Percentiles rank a stretch among this genome's conserved stretches.
phyloP scores from a whole-genome alignment of 1,140 invertebrate genomes.

The Brachionus paranguensis region DNA sequence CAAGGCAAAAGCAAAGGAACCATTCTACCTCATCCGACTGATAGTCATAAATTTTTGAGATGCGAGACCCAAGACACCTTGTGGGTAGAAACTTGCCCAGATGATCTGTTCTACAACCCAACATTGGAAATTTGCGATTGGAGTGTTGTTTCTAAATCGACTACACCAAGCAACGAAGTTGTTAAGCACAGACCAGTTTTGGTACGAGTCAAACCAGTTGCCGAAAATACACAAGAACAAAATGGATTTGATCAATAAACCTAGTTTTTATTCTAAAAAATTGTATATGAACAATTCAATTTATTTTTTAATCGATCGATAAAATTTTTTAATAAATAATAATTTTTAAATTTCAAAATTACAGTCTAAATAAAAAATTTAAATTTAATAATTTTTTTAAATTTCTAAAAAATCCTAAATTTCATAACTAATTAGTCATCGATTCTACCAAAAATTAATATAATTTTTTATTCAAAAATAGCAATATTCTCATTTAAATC shows the following conservation, averaged over 20 bases:
- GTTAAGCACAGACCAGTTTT: conserved; percentile 26
- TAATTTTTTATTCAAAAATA: too few relatives aligned
- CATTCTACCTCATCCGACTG: conserved; percentile 2
- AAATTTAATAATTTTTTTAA: neutral
- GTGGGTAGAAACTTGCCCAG: conserved; percentile 37
- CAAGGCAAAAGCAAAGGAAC: neutral
- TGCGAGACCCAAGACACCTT: conserved; percentile 24
- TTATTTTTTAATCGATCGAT: neutral
- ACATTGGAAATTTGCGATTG: neutral
- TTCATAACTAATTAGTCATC: neutral
- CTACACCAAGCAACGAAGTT: neutral
- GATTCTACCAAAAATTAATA: too few relatives aligned
- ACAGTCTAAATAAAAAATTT: neutral
- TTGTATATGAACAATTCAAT: neutral
- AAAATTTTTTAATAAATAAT: neutral
- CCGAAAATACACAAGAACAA: neutral
- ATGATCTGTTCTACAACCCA: conserved; percentile 38
- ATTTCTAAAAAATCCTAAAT: neutral
- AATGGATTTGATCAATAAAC: neutral
- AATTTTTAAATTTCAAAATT: neutral
- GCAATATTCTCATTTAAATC: neutral
- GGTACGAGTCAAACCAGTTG: neutral
- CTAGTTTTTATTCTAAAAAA: neutral
- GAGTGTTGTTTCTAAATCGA: conserved; percentile 1
- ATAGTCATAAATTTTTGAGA: conserved; percentile 32